A percentile compares a stretch with the other conserved stretches of the same genome.
phyloP scores from a whole-genome alignment of 2,113 vertebrate species.

The Piprites chloris region DNA sequence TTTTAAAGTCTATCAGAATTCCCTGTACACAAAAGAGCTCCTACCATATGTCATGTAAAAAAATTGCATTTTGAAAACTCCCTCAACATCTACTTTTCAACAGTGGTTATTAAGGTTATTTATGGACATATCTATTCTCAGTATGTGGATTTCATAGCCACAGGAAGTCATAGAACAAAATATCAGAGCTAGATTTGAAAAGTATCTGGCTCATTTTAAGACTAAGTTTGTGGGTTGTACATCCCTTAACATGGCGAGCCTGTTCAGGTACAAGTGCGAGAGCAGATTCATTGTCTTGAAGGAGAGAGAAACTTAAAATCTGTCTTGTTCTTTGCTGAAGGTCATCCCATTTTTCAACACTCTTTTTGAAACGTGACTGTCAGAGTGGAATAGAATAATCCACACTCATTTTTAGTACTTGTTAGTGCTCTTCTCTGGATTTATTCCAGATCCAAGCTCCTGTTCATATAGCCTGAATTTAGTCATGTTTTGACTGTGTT shows the following conservation, averaged over 20 bases:
- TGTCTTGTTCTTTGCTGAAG: not conserved
- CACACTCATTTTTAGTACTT: not conserved
- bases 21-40: not conserved
- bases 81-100: constrained; percentile 6
- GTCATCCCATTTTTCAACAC: not conserved
- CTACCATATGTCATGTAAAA: not conserved
- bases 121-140: not conserved
- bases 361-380: not conserved
- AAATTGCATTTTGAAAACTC: constrained; percentile 26
- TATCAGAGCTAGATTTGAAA: constrained; percentile 18
- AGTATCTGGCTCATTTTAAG: constrained; percentile 23
- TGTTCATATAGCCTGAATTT: not conserved
- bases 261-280: not conserved
- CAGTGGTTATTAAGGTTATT: constrained; percentile 19
- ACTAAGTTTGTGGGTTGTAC: not conserved
- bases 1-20: constrained; percentile 2
- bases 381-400: not conserved
- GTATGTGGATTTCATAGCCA: constrained; percentile 14
- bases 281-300: not conserved
- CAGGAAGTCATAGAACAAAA: not conserved
- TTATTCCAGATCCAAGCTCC: not conserved
- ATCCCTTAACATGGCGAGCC: not conserved
- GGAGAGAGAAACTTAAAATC: not conserved
- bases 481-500: not conserved
- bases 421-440: not conserved